A percentile compares a stretch with the other conserved stretches of the same genome.
phyloP scores from a whole-genome alignment of 2,113 vertebrate species.

The Nothoprocta perdicaria region DNA sequence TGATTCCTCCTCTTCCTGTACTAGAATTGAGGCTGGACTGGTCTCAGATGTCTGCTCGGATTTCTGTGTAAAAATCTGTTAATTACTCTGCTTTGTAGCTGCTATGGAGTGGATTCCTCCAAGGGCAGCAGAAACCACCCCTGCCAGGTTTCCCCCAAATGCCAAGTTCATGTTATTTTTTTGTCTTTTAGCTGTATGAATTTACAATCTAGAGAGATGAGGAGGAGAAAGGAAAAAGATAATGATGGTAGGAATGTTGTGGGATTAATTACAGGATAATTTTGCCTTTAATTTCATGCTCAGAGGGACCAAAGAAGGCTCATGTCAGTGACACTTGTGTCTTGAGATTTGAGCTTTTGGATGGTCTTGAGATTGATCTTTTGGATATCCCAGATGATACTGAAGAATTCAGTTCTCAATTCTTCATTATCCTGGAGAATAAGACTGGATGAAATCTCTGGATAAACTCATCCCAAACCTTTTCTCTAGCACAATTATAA shows the following conservation, averaged over 20 bases:
- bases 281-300: background rate
- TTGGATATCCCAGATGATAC: background rate
- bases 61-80: background rate
- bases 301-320: background rate
- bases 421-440: background rate
- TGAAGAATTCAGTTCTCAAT: background rate
- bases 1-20: background rate
- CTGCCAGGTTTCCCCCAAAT: background rate
- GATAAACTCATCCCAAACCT: background rate
- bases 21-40: background rate
- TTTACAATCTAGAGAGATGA: background rate
- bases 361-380: background rate
- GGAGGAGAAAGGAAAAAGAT: background rate
- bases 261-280: background rate
- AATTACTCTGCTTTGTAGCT: background rate
- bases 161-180: background rate
- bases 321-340: background rate
- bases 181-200: background rate
- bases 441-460: background rate
- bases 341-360: background rate
- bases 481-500: background rate
- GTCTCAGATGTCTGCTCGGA: background rate
- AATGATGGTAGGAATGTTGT: background rate
- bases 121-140: background rate
- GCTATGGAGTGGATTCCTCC: background rate